These are phyloP conservation scores for Microcebus tavaratra DNA, from an alignment of 2,113 vertebrate genomes.

Conservation along the genomic window DNA sequence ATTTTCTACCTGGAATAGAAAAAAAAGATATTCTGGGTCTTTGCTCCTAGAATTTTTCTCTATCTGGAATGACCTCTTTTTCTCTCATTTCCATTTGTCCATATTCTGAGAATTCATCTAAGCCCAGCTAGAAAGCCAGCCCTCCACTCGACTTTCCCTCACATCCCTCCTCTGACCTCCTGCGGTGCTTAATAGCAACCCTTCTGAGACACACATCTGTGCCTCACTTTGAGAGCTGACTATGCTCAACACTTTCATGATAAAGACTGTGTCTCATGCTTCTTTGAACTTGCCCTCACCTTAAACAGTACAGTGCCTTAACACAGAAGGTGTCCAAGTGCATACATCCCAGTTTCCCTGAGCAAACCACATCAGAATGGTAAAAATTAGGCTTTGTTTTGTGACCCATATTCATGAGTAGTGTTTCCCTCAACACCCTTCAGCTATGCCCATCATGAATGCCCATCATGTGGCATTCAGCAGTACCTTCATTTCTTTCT, in stretches of 20 bases:
- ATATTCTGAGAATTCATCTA: background rate
- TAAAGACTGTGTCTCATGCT: background rate
- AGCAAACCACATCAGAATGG: background rate
- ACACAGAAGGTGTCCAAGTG: background rate
- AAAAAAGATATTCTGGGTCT: background rate
- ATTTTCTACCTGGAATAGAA: constrained; percentile 12
- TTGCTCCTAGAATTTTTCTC: background rate
- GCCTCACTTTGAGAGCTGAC: background rate
- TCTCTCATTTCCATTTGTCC: background rate
- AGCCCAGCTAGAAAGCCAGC: background rate
- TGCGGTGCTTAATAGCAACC: background rate
- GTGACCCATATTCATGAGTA: background rate
- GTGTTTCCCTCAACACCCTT: background rate
- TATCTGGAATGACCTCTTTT: background rate
- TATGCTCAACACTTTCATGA: background rate
- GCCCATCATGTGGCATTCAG: background rate
- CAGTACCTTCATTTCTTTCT: background rate
- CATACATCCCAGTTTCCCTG: no score
- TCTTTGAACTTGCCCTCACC: background rate
- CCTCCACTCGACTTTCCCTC: background rate
- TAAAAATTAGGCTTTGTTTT: background rate
- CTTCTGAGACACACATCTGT: fast-evolving
- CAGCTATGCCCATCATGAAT: fast-evolving
- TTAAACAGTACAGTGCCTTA: background rate
- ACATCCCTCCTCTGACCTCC: background rate